Conservation (phyloP, 2,113 vertebrate species). For the Tamias sibiricus region DNA sequence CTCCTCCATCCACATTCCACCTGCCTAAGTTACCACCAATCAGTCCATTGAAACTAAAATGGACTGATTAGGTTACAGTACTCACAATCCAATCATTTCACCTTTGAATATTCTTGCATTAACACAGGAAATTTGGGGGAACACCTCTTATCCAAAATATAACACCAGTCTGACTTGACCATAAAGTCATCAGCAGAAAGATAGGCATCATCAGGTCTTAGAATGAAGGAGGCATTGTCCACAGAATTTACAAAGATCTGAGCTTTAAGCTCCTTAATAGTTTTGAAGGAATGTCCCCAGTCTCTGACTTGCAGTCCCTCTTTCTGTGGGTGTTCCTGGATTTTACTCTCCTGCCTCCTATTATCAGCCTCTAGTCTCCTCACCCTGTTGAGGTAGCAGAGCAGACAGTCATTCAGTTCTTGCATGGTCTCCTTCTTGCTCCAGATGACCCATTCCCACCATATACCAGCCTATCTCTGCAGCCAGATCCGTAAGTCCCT, state of each 20-base stretch:
- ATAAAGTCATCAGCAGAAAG: constrained; percentile 93
- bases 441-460: constrained; percentile 63
- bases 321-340: constrained; percentile 90
- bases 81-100: no score
- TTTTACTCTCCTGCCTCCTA: constrained; percentile 87
- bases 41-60: no score
- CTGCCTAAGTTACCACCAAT: no score
- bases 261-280: constrained; percentile 89
- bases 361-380: constrained; percentile 88
- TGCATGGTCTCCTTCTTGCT: constrained; percentile 91
- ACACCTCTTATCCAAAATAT: no score
- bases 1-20: no score
- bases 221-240: constrained; percentile 90
- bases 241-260: constrained; percentile 90
- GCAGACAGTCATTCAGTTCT: constrained; percentile 91
- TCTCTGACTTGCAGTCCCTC: constrained; percentile 88
- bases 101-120: no score
- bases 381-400: constrained; percentile 89
- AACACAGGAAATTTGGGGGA: no score
- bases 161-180: constrained; percentile 87
- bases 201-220: constrained; percentile 93
- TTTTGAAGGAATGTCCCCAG: constrained; percentile 88
- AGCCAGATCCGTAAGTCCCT: constrained; percentile 29
- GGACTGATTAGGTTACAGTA: no score
- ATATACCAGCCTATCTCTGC: constrained; percentile 61